Conservation (phyloP, 2,113 vertebrate species). For the Chionis minor region DNA sequence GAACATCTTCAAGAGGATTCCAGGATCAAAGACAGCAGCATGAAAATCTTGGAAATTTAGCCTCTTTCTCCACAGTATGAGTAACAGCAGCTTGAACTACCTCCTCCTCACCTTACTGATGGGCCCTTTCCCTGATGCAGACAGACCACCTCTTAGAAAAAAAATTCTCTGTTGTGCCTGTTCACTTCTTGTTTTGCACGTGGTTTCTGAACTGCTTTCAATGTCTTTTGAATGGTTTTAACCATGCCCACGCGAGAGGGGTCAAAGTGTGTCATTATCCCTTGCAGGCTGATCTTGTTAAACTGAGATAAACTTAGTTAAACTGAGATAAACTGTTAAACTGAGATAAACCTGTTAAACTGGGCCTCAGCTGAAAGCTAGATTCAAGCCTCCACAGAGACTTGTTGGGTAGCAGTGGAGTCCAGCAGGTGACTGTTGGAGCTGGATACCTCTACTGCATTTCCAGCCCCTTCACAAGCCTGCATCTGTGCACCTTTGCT, state of each 20-base stretch:
- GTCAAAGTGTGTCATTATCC: accelerated
- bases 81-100: background rate
- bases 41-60: background rate
- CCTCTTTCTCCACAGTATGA: background rate
- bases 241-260: background rate
- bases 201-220: background rate
- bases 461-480: background rate
- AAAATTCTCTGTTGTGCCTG: background rate
- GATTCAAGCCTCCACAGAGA: background rate
- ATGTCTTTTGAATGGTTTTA: background rate
- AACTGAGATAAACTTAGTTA: background rate
- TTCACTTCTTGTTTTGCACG: background rate
- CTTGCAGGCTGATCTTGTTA: background rate
- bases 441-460: background rate
- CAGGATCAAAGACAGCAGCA: background rate
- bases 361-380: background rate
- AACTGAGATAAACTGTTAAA: background rate
- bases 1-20: background rate
- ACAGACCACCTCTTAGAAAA: background rate
- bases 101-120: background rate
- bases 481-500: background rate
- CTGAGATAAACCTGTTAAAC: background rate
- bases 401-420: background rate
- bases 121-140: background rate
- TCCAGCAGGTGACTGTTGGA: background rate